These are phyloP conservation scores for Andrena bicolor DNA, from an alignment of 2,888 invertebrate genomes.

Conservation along the genomic window DNA sequence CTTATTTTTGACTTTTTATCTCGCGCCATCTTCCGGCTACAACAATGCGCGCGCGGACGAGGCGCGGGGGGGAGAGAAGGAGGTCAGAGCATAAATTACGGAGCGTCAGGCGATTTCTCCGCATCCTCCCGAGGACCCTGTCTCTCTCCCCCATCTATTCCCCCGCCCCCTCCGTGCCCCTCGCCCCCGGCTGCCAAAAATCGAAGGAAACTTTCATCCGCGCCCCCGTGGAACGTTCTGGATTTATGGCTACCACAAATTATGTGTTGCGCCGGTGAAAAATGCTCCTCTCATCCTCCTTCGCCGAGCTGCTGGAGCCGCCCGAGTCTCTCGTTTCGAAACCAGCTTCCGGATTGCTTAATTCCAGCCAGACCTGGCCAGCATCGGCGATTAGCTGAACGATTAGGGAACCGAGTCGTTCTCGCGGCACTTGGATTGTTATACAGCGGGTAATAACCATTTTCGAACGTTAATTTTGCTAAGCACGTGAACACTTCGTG, in stretches of 20 bases:
- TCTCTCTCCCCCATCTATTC: slow-evolving; percentile 41
- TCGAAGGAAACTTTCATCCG: slow-evolving; percentile 72
- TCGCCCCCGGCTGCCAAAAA: slow-evolving; percentile 61
- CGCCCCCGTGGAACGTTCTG: slow-evolving; percentile 39
- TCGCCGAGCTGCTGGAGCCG: neutral
- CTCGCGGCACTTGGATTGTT: slow-evolving; percentile 1
- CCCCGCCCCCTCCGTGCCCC: neutral
- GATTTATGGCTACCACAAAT: slow-evolving; percentile 68
- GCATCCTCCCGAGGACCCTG: slow-evolving; percentile 37
- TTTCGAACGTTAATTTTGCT: too few species aligned
- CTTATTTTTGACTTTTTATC: slow-evolving; percentile 66
- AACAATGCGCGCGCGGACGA: slow-evolving; percentile 27
- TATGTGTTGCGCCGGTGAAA: slow-evolving; percentile 52
- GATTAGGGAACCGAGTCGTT: neutral
- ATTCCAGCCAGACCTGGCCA: neutral
- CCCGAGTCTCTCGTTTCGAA: slow-evolving; percentile 13
- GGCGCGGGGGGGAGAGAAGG: slow-evolving; percentile 31
- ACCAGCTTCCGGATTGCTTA: slow-evolving; percentile 22
- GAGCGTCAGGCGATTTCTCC: slow-evolving; percentile 54
- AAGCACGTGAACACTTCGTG: too few species aligned
- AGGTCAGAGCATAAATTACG: slow-evolving; percentile 70
- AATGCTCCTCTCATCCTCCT: slow-evolving; percentile 23
- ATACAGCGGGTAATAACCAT: neutral
- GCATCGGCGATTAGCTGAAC: neutral
- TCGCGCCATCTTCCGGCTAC: slow-evolving; percentile 55